phyloP scores from a whole-genome alignment of 2,797 vertebrate species.

The Chloroceryle inda region DNA sequence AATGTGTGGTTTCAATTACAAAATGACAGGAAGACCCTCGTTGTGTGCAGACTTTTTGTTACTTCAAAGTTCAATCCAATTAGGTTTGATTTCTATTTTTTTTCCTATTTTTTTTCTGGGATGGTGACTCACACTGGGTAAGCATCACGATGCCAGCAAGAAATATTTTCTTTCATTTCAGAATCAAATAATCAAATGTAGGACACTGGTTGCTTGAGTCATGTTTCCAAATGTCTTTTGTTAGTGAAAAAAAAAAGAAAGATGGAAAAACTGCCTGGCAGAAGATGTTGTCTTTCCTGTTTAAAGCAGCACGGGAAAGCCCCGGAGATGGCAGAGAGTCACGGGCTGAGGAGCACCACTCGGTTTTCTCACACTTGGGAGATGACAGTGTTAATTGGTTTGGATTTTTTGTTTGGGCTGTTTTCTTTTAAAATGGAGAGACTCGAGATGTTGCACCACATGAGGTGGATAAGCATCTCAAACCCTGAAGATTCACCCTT shows the following conservation, averaged over 20 bases:
- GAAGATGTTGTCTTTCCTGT: not conserved
- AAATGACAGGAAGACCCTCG: slow-evolving; percentile 43
- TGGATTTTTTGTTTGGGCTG: not conserved
- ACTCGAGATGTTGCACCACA: not conserved
- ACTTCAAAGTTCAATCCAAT: slow-evolving; percentile 64
- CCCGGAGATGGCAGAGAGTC: not conserved
- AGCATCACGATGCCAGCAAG: slow-evolving; percentile 27
- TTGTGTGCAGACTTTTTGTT: slow-evolving; percentile 49
- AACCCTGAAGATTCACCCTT: not conserved
- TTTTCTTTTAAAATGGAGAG: not conserved
- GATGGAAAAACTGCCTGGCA: not conserved
- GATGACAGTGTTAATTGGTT: not conserved
- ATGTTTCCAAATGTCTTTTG: not conserved
- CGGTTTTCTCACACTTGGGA: not conserved
- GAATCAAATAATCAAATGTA: not conserved
- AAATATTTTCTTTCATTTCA: slow-evolving; percentile 24
- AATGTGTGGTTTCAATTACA: slow-evolving; percentile 26
- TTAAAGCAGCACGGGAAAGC: not conserved
- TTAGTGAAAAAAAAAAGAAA: not conserved
- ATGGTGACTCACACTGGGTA: slow-evolving; percentile 25
- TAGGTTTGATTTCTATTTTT: slow-evolving; percentile 34
- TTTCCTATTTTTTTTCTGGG: not conserved
- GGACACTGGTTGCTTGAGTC: not conserved
- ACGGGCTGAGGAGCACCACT: not conserved
- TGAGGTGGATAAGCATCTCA: not conserved